Evolutionary conservation across 2,888 invertebrate species (phyloP), one percentile per base, ranked within the genome.

Genomic region (Heliconius erato): DNA sequence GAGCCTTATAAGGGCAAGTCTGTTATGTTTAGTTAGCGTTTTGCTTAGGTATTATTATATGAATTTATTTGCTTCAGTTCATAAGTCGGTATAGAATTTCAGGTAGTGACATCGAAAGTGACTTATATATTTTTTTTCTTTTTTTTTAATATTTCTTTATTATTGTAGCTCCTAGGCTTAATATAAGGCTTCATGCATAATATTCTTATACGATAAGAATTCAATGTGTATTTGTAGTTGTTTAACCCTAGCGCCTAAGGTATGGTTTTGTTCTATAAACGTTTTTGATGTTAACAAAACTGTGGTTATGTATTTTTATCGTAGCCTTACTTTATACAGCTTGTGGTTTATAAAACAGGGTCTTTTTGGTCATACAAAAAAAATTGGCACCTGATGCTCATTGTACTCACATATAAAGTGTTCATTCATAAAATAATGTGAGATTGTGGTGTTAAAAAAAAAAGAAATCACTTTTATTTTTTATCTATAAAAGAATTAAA

Each of bases 311-410:
- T 65, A 81, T 86, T 84, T 82, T 81, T 74, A 76, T 76, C 32
- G 63, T 84, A 86, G 81, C 80, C 79, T 84, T 84, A 84, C 78
- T 85, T 76, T 76, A 83, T 85, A 82, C 79, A 85, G 84, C 85
- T 83, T 84, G 76, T 63, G 54, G 54, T 85, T 81, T 82, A 71
- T 89, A 88, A 54, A 54, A 92, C 94, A 94, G 95, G 94, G 95
- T 94, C 91, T 91, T 93, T 94, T 94, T 93, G 91, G 89, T 92
- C 90, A 86, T 87, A 88, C 90, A 91, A 92, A 92, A 92, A 40
- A 91, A 23, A 88, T 88, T 88, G 91, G 88, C 92, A 89, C 91
- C 93, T 93, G 91, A 84, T 87, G 89, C 90, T 89, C 89, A 87
- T 83, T 85, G 83, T 85, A 88, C 87, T 89, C 86, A 87, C 86